Evolutionary conservation across 2,888 invertebrate genomes (phyloP).

Genomic region (Hedychridium roseum): DNA sequence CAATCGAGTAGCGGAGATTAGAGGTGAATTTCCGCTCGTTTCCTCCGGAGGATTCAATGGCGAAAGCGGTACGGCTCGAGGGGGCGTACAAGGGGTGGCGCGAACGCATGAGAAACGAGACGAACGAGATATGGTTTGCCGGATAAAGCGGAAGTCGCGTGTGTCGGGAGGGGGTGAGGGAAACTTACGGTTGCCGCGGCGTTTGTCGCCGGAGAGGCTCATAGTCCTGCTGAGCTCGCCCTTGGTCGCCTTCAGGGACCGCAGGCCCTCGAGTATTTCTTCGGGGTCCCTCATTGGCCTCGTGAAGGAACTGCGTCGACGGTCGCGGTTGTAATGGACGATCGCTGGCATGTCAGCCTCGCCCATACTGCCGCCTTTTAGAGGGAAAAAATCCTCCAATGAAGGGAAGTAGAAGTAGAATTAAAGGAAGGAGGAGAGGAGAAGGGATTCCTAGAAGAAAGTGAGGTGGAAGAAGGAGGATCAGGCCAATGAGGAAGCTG

Average conservation of each 20-base stretch:
- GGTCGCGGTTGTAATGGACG: slow-evolving; percentile 70
- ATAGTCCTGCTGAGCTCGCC: slow-evolving; percentile 84
- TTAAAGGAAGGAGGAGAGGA: no score
- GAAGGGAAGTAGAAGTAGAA: slow-evolving; percentile 10
- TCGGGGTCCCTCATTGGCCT: slow-evolving; percentile 80
- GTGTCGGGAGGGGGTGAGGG: slow-evolving; percentile 5
- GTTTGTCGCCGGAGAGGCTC: slow-evolving; percentile 73
- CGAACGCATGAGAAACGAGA: no score
- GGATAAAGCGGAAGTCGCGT: slow-evolving; percentile 3
- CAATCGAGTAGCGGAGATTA: no score
- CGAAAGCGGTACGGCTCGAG: no score
- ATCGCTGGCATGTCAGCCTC: slow-evolving; percentile 66
- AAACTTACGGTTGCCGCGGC: slow-evolving; percentile 74
- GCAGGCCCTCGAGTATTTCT: slow-evolving; percentile 72
- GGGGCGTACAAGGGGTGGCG: no score
- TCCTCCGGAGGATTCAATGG: no score
- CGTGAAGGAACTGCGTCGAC: slow-evolving; percentile 83
- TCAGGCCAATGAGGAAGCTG: not conserved
- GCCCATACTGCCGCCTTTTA: slow-evolving; percentile 63
- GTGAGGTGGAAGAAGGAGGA: not conserved
- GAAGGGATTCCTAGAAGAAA: slow-evolving; percentile 6
- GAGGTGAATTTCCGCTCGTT: no score
- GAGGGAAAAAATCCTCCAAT: slow-evolving; percentile 4
- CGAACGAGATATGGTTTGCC: no score
- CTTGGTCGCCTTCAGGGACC: slow-evolving; percentile 77